These are phyloP conservation scores for Apodemia zela DNA, from an alignment of 2,888 invertebrate genomes.

Conservation along the genomic window DNA sequence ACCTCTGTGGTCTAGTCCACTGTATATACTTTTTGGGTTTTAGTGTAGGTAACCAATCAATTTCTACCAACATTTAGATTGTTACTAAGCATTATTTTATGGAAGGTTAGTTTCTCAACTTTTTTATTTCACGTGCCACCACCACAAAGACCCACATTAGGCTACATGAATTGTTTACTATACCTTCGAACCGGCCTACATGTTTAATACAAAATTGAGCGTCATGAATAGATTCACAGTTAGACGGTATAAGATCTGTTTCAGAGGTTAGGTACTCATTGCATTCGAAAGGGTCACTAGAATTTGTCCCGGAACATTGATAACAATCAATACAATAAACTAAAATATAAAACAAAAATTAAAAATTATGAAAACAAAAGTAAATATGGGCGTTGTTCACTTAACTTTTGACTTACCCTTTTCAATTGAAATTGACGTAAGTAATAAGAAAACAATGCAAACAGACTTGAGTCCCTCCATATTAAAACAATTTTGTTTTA, in stretches of 20 bases:
- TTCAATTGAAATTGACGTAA: slow-evolving; percentile 24
- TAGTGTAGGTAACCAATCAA: too few relatives aligned
- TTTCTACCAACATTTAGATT: too few relatives aligned
- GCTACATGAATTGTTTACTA: too few relatives aligned
- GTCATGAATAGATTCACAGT: slow-evolving; percentile 89
- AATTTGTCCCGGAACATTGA: slow-evolving; percentile 92
- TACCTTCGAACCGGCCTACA: slow-evolving; percentile 94
- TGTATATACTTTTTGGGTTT: too few relatives aligned
- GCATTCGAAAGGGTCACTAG: slow-evolving; percentile 89
- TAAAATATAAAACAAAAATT: slow-evolving; percentile 51
- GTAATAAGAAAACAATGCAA: slow-evolving; percentile 27
- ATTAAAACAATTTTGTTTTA: not conserved
- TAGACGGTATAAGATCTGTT: slow-evolving; percentile 83
- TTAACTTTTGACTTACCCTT: slow-evolving; percentile 27
- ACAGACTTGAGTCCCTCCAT: slow-evolving; percentile 45
- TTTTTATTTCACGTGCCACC: not conserved
- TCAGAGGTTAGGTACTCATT: slow-evolving; percentile 87
- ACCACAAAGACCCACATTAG: not conserved
- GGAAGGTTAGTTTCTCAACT: not conserved
- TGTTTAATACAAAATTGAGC: slow-evolving; percentile 96
- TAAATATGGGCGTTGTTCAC: slow-evolving; percentile 28
- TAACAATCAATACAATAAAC: slow-evolving; percentile 89
- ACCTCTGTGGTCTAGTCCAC: too few relatives aligned
- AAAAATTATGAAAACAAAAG: slow-evolving; percentile 17
- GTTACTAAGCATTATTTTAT: not conserved